phyloP scores from a whole-genome alignment of 2,113 vertebrate species.

The Vulpes vulpes region DNA sequence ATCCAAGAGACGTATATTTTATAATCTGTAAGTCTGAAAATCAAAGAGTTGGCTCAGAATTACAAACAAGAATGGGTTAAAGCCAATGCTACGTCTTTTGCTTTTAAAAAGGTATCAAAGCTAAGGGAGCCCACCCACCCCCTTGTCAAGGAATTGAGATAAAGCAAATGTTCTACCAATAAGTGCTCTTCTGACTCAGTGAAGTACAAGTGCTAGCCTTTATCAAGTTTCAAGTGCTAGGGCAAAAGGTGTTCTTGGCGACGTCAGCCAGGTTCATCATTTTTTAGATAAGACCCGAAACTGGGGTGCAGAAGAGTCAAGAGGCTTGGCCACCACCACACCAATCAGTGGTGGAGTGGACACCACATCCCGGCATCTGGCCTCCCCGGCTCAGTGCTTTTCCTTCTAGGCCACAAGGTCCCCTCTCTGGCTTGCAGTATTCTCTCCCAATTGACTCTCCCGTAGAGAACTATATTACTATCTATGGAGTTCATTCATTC shows the following conservation, averaged over 20 bases:
- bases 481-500: neutral
- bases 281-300: neutral
- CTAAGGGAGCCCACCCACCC: neutral
- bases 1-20: neutral
- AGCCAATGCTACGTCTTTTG: neutral
- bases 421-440: neutral
- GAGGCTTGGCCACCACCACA: neutral
- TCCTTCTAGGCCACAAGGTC: neutral
- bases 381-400: neutral
- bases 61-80: neutral
- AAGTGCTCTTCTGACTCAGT: neutral
- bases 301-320: neutral
- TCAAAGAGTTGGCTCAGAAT: constrained; percentile 3
- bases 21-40: neutral
- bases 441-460: neutral
- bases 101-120: neutral
- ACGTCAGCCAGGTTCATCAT: neutral
- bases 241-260: neutral
- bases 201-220: neutral
- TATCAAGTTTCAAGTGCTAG: neutral
- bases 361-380: neutral
- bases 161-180: neutral
- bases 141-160: neutral
- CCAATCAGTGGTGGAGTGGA: neutral
- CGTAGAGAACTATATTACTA: neutral